These are phyloP conservation scores for Emydocephalus ijimae DNA, from an alignment of 2,113 vertebrate species.

Conservation along the genomic window DNA sequence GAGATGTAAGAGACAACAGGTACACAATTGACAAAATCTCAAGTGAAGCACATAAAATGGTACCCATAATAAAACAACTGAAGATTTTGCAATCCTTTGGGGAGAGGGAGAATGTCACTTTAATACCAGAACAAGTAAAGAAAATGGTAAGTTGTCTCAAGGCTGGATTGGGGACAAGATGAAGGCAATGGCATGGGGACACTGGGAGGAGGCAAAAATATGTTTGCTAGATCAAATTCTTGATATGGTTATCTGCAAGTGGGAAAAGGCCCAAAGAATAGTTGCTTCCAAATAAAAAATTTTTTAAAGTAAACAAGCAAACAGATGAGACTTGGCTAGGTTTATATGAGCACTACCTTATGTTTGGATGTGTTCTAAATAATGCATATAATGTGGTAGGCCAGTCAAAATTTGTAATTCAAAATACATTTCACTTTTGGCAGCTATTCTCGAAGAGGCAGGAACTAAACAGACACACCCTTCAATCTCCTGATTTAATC, in stretches of 20 bases:
- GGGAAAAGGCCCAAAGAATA: not conserved
- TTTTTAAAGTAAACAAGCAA: not conserved
- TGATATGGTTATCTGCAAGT: not conserved
- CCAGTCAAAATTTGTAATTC: not conserved
- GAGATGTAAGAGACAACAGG: not conserved
- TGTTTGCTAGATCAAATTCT: not conserved
- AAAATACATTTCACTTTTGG: conserved; percentile 1
- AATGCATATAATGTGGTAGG: not conserved
- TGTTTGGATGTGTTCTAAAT: not conserved
- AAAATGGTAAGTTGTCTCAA: not conserved
- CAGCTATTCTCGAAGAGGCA: not conserved
- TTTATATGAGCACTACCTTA: too few species aligned
- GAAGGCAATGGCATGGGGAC: not conserved
- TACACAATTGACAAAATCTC: not conserved
- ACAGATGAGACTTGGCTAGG: not conserved
- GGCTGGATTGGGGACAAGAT: not conserved
- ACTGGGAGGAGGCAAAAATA: not conserved
- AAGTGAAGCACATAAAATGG: not conserved
- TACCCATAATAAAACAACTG: not conserved
- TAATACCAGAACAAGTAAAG: not conserved
- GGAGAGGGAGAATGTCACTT: not conserved
- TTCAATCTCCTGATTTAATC: not conserved
- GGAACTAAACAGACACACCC: not conserved
- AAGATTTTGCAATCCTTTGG: not conserved
- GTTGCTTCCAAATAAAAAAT: not conserved